phyloP scores from a whole-genome alignment of 2,888 invertebrate genomes.

The Lissonota sp. region DNA sequence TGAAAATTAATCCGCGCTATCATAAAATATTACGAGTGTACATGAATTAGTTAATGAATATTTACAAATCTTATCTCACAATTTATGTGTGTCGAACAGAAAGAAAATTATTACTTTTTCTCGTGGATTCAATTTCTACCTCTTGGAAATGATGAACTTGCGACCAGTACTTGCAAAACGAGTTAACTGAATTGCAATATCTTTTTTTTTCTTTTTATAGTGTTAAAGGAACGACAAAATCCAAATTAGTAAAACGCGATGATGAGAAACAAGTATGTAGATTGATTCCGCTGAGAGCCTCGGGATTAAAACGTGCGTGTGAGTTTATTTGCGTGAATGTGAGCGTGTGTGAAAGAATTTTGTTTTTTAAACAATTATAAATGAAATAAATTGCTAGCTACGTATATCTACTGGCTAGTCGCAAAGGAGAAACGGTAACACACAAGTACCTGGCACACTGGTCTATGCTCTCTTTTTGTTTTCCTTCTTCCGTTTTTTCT shows the following conservation, averaged over 20 bases:
- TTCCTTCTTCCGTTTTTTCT: conserved; percentile 50
- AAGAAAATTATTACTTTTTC: conserved; percentile 16
- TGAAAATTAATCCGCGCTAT: conserved; percentile 11
- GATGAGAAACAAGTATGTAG: conserved; percentile 9
- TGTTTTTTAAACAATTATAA: conserved; percentile 44
- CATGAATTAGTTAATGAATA: not conserved
- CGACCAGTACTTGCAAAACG: conserved; percentile 3
- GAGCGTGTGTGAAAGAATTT: conserved; percentile 31
- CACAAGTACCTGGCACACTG: conserved; percentile 81
- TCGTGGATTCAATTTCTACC: conserved; percentile 30
- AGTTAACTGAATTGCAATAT: conserved; percentile 5
- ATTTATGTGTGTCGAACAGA: conserved; percentile 4
- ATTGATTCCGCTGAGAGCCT: conserved; percentile 26
- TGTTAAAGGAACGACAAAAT: conserved; percentile 37
- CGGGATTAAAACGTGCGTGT: conserved; percentile 39
- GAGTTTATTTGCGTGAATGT: conserved; percentile 30
- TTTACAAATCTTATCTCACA: conserved; percentile 16
- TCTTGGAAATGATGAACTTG: conserved; percentile 7
- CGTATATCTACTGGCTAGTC: conserved; percentile 66
- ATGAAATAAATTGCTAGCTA: conserved; percentile 70
- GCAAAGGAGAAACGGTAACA: conserved; percentile 76
- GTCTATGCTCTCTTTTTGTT: conserved; percentile 79
- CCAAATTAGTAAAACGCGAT: conserved; percentile 18
- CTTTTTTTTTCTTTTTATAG: conserved; percentile 20
- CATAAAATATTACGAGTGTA: conserved; percentile 1